Base-by-base conservation (phyloP, 1,140 invertebrate species). In the Monomorium pharaonis region DNA sequence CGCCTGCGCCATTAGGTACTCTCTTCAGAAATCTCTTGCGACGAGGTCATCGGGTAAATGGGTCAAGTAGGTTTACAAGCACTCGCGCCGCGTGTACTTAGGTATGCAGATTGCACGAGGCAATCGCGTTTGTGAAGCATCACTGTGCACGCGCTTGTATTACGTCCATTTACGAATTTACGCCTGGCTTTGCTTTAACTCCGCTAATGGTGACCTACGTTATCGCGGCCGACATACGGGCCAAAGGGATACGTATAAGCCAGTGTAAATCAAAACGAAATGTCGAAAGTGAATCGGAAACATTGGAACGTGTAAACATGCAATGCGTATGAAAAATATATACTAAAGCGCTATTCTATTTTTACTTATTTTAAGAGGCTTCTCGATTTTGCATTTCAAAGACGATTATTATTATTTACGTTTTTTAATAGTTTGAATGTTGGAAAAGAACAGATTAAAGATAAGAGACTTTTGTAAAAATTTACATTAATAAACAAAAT, bases 31-130 rank as follows among this genome's bases (percentile, higher is more conserved):
- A 81, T 85, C 75, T 90, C 85, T 37, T 44, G 54, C 62, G 65
- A 33, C 90, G 90, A 92, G 92, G 92, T 92, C 91, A 92, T 75
- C 84, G 88, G 91, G 91, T 91, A 92, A 92, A 92, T 91, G 86
- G 92, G 92, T 91, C 90, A 89, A 92, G 89, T 89, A 85, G 87
- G 87, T 87, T 70, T 83, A 80, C 83, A 84, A 80, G 72, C 80
- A 86, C 89, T 88, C 67, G n/a, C n/a, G 56, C 62, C 33, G 65
- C 56, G 56, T 74, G 86, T 51, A 88, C 77, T 90, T 84, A 75
- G 74, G 44, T 83, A 90, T 90, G 88, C 88, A 90, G 86, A 90
- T 90, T 90, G 81, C 56, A 77, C 76, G 76, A 72, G 87, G 75
- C 76, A 54, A 51, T 24, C 67, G 56, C 76, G 37, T 72, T 81